Evolutionary conservation across 2,113 vertebrate genomes (phyloP).

Genomic region (Perca schrenkii): DNA sequence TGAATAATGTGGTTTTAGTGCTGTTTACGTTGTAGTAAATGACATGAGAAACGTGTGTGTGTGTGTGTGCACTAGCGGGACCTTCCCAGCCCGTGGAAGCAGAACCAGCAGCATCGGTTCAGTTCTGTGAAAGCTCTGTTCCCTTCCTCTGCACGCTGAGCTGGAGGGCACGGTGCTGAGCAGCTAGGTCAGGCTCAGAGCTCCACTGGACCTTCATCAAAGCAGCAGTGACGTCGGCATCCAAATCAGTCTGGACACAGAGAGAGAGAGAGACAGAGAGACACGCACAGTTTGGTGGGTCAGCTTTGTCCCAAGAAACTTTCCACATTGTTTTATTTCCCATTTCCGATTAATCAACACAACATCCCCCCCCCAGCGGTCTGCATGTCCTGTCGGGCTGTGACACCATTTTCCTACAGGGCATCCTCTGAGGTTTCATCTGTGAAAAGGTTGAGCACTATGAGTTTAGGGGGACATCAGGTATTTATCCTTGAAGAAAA

Average conservation of each 20-base stretch:
- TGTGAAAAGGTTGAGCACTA: background rate
- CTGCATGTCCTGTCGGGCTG: slow-evolving; percentile 7
- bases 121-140: slow-evolving; percentile 19
- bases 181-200: slow-evolving; percentile 57
- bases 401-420: slow-evolving; percentile 27
- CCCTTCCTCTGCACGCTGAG: slow-evolving; percentile 31
- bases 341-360: background rate
- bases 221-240: background rate
- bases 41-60: background rate
- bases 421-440: background rate
- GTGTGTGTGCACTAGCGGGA: background rate
- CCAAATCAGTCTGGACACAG: slow-evolving; percentile 65
- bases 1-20: slow-evolving; percentile 51
- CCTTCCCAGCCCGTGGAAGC: slow-evolving; percentile 10
- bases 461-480: background rate
- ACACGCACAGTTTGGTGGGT: slow-evolving; percentile 3
- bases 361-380: background rate
- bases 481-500: background rate
- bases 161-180: slow-evolving; percentile 54
- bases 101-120: slow-evolving; percentile 24
- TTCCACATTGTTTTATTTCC: slow-evolving; percentile 16
- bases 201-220: slow-evolving; percentile 51
- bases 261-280: background rate
- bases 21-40: slow-evolving; percentile 13
- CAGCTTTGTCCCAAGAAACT: slow-evolving; percentile 22